Conservation (phyloP, 37 sponge, comb jelly and placozoan genomes). For the Dysidea cf. avara region DNA sequence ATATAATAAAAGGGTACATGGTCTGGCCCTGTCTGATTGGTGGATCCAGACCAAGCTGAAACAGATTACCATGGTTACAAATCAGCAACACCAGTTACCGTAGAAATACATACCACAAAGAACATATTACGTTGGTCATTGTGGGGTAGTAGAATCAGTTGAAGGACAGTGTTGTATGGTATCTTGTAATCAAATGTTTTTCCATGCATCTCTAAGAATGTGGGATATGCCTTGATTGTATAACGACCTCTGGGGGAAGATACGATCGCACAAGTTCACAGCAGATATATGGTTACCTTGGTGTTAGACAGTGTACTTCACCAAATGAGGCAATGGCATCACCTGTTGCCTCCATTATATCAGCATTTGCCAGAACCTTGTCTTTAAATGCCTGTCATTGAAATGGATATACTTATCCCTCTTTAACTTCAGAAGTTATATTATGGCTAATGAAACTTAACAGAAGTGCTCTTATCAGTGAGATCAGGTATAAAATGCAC, state of each 20-base stretch:
- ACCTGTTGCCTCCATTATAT: slow-evolving; percentile 91
- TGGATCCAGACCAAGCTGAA: slow-evolving; percentile 83
- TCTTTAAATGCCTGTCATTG: slow-evolving; percentile 84
- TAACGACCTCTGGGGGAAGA: slow-evolving; percentile 85
- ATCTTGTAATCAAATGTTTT: slow-evolving; percentile 98
- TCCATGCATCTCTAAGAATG: slow-evolving; percentile 93
- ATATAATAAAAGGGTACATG: slow-evolving; percentile 87
- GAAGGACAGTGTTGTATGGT: slow-evolving; percentile 75
- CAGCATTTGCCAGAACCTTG: slow-evolving; percentile 80
- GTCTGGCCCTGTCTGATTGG: slow-evolving; percentile 98
- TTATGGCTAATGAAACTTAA: no score
- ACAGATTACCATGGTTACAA: background rate
- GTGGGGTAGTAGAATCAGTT: slow-evolving; percentile 90
- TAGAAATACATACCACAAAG: slow-evolving; percentile 75
- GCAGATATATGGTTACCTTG: slow-evolving; percentile 64
- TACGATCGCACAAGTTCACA: background rate
- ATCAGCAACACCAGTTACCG: background rate
- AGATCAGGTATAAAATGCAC: no score
- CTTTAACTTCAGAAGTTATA: no score
- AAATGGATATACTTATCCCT: no score
- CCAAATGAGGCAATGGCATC: slow-evolving; percentile 91
- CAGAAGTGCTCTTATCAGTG: no score
- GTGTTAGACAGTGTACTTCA: slow-evolving; percentile 82
- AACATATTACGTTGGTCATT: slow-evolving; percentile 91
- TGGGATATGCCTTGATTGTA: slow-evolving; percentile 88